Percentiles rank a stretch among this genome's conserved stretches.
phyloP scores from a whole-genome alignment of 2,113 vertebrate species.

The Progne subis region DNA sequence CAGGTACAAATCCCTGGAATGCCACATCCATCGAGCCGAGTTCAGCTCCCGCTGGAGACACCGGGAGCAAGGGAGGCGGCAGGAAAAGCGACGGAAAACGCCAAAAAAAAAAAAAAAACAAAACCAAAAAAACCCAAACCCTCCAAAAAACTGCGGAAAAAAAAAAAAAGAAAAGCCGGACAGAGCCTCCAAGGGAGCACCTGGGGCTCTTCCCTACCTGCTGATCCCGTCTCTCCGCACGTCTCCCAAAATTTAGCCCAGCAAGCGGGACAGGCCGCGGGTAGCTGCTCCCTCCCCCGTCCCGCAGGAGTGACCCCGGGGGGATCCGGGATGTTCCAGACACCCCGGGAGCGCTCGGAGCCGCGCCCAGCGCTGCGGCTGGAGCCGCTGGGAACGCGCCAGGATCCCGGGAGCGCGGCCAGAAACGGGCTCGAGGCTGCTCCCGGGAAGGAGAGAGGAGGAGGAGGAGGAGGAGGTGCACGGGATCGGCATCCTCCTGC shows the following conservation, averaged over 20 bases:
- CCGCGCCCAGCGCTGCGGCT: background rate
- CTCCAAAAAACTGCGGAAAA: too few relatives aligned
- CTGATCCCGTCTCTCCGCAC: background rate
- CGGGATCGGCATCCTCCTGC: background rate
- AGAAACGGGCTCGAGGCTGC: background rate
- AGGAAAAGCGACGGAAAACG: background rate
- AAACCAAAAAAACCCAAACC: too few relatives aligned
- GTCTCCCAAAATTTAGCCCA: background rate
- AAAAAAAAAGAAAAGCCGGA: too few relatives aligned
- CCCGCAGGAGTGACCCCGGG: background rate
- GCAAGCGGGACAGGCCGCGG: background rate
- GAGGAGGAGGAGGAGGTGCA: background rate
- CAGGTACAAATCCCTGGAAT: background rate
- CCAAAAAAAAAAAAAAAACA: fast-evolving
- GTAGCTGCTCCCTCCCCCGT: background rate
- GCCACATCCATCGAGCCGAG: fast-evolving
- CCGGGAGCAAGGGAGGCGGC: background rate
- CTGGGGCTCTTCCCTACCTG: background rate
- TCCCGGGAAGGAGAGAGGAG: background rate
- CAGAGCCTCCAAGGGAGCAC: background rate
- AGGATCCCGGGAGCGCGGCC: background rate
- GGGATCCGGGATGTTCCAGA: background rate
- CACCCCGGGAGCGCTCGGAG: background rate
- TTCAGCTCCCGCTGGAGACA: background rate
- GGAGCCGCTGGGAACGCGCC: background rate